phyloP scores from a whole-genome alignment of 2,888 invertebrate genomes.

The Pachydiplax longipennis region DNA sequence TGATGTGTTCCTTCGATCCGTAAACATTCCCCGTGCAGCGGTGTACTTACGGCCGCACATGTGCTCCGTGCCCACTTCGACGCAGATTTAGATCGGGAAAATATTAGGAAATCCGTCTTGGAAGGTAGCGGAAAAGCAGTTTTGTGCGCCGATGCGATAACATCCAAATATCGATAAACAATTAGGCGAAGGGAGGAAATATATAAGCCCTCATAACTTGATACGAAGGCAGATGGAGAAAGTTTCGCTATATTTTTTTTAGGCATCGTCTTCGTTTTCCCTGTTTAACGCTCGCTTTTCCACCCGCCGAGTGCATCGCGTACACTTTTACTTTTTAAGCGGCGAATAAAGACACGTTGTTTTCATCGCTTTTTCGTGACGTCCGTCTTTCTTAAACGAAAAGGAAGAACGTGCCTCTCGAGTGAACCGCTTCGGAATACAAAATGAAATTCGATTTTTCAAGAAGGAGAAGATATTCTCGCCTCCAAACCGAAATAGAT shows the following conservation, averaged over 20 bases:
- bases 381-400: too few species aligned
- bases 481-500: background rate
- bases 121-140: background rate
- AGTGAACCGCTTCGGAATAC: background rate
- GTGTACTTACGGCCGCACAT: background rate
- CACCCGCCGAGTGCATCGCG: background rate
- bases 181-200: background rate
- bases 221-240: background rate
- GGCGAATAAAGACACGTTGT: background rate
- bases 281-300: background rate
- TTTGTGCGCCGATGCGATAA: constrained; percentile 33
- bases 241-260: background rate
- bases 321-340: background rate
- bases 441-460: background rate
- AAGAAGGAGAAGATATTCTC: background rate
- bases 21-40: background rate
- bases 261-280: background rate
- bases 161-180: constrained; percentile 32
- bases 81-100: background rate
- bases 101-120: background rate
- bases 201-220: background rate
- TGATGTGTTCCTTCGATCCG: background rate
- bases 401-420: too few species aligned
- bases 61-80: background rate
- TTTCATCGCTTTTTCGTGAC: background rate